A percentile compares a stretch with the other conserved stretches of the same genome.
Conservation (phyloP, 2,797 vertebrate genomes). For the Nannoperca australis region DNA sequence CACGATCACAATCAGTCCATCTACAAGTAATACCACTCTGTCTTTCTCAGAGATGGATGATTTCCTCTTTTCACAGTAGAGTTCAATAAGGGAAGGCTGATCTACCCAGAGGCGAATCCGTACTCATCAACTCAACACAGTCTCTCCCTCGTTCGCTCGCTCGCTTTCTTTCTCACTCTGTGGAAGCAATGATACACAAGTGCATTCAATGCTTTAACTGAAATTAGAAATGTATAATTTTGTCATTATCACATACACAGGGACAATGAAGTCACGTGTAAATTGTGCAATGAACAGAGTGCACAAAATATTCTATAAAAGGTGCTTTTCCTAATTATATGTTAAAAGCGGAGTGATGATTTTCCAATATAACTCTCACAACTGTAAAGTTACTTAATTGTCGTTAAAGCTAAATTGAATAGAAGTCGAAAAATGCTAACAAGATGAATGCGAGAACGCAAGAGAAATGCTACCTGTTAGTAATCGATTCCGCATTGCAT, state of each 20-base stretch:
- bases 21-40: slow-evolving; percentile 42
- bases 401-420: background rate
- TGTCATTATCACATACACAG: background rate
- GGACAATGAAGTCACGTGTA: background rate
- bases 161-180: background rate
- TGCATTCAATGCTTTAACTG: slow-evolving; percentile 16
- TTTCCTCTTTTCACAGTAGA: slow-evolving; percentile 48
- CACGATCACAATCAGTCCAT: slow-evolving; percentile 50
- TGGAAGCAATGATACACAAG: slow-evolving; percentile 20
- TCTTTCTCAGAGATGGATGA: slow-evolving; percentile 58
- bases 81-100: slow-evolving; percentile 64
- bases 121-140: slow-evolving; percentile 52
- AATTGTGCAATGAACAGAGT: background rate
- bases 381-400: background rate
- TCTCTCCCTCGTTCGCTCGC: background rate
- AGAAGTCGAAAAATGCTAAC: background rate
- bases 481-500: background rate
- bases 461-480: too few relatives aligned
- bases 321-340: slow-evolving; percentile 8
- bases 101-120: slow-evolving; percentile 59
- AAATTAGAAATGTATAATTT: slow-evolving; percentile 14
- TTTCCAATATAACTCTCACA: background rate
- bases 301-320: background rate
- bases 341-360: background rate
- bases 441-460: too few relatives aligned